These are phyloP conservation scores for Ibidorhyncha struthersii DNA, from an alignment of 2,113 vertebrate species.

Conservation along the genomic window DNA sequence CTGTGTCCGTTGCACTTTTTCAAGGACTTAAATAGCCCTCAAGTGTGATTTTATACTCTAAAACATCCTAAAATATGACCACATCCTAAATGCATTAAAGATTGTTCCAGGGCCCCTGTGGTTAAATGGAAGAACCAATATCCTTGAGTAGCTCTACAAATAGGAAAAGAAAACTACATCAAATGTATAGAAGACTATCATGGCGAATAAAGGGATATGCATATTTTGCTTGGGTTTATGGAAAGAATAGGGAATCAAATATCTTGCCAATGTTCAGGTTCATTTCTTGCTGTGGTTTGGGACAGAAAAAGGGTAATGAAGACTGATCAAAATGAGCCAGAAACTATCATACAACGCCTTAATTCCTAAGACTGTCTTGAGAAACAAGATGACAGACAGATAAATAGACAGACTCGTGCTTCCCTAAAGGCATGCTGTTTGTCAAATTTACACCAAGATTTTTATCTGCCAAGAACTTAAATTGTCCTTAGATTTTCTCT, in stretches of 20 bases:
- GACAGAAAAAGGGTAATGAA: slow-evolving; percentile 19
- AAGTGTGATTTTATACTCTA: slow-evolving; percentile 51
- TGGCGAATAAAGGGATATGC: not conserved
- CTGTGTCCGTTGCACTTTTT: slow-evolving; percentile 6
- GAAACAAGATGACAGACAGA: slow-evolving; percentile 2
- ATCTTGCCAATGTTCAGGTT: slow-evolving; percentile 18
- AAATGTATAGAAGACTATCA: not conserved
- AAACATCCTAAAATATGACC: slow-evolving; percentile 65
- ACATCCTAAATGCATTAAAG: slow-evolving; percentile 68
- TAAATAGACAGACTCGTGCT: not conserved
- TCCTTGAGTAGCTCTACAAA: slow-evolving; percentile 33
- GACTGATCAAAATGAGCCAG: slow-evolving; percentile 24
- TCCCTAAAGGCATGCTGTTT: not conserved
- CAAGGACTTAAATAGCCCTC: slow-evolving; percentile 28
- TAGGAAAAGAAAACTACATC: slow-evolving; percentile 53
- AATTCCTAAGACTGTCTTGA: slow-evolving; percentile 2
- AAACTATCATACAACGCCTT: slow-evolving; percentile 12
- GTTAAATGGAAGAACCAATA: slow-evolving; percentile 65
- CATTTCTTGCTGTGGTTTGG: slow-evolving; percentile 24
- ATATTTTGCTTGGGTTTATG: slow-evolving; percentile 25
- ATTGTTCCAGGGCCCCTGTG: slow-evolving; percentile 26
- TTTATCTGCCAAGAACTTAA: not conserved
- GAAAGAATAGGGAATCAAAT: not conserved
- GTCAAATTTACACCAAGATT: slow-evolving; percentile 44
- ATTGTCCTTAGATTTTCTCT: not conserved